phyloP scores from a whole-genome alignment of 2,888 invertebrate species.

The Tiliacea citrago region DNA sequence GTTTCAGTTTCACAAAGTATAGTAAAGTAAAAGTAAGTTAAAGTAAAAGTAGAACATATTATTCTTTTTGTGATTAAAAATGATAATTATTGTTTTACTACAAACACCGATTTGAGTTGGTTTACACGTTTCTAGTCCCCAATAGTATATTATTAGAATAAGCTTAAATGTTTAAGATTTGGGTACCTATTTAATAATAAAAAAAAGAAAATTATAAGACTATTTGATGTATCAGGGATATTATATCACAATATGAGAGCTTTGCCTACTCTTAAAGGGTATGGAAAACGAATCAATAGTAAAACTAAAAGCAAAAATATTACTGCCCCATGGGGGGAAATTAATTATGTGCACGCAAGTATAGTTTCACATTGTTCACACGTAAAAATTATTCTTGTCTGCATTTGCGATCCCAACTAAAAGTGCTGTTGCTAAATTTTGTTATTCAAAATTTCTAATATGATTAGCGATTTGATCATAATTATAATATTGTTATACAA shows the following conservation, averaged over 20 bases:
- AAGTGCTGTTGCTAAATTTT: neutral
- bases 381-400: neutral
- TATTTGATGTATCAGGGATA: constrained; percentile 14
- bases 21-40: neutral
- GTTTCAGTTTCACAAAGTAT: constrained; percentile 1
- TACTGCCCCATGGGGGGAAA: neutral
- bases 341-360: neutral
- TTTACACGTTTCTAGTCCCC: constrained; percentile 47
- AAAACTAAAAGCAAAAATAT: constrained; percentile 4
- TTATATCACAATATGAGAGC: constrained; percentile 3
- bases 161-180: constrained; percentile 19
- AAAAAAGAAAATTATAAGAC: constrained; percentile 2
- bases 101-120: constrained; percentile 2
- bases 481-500: constrained; percentile 1
- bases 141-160: constrained; percentile 39
- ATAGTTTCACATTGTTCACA: too few relatives aligned
- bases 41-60: neutral
- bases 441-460: too few relatives aligned
- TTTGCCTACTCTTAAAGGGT: constrained; percentile 8
- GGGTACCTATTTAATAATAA: constrained; percentile 6
- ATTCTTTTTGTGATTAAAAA: neutral
- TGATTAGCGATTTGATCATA: constrained; percentile 1
- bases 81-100: neutral
- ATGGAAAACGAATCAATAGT: constrained; percentile 13
- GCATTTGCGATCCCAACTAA: constrained; percentile 19